phyloP scores from a whole-genome alignment of 2,797 vertebrate species.

The Rhodeus uyekii region DNA sequence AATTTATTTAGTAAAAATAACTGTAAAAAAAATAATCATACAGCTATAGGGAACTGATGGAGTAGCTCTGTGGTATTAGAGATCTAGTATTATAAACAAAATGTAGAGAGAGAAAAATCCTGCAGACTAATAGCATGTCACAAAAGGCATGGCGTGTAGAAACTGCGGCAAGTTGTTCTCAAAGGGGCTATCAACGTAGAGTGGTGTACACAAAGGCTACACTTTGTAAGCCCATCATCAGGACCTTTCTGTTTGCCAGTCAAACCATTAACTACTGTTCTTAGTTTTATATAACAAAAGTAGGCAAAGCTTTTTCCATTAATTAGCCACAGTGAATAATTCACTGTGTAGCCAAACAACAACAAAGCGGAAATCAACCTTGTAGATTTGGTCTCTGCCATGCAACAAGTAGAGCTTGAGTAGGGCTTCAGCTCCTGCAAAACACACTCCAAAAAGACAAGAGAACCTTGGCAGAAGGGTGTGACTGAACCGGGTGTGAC shows the following conservation, averaged over 20 bases:
- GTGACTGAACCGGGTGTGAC: background rate
- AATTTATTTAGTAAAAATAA: too few species aligned
- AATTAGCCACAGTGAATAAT: background rate
- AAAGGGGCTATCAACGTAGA: too few species aligned
- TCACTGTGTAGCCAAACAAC: background rate
- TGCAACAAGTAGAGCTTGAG: constrained; percentile 29
- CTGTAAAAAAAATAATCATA: too few species aligned
- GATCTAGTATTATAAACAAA: too few species aligned
- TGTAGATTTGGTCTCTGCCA: constrained; percentile 30
- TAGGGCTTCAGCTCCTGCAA: constrained; percentile 11
- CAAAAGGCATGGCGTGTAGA: too few species aligned
- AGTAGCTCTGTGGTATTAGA: too few species aligned
- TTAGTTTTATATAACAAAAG: background rate
- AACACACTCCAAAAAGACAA: background rate
- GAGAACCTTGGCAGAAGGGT: background rate
- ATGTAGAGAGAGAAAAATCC: too few species aligned
- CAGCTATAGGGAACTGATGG: too few species aligned
- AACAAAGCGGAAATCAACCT: constrained; percentile 4
- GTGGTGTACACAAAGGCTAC: too few species aligned
- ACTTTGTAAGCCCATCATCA: too few species aligned
- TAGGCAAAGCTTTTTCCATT: background rate
- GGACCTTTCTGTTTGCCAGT: background rate
- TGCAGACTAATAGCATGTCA: too few species aligned
- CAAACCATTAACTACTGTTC: background rate
- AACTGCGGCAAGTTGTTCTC: too few species aligned